Conservation (phyloP, 2,797 vertebrate genomes). For the Brotula barbata region DNA sequence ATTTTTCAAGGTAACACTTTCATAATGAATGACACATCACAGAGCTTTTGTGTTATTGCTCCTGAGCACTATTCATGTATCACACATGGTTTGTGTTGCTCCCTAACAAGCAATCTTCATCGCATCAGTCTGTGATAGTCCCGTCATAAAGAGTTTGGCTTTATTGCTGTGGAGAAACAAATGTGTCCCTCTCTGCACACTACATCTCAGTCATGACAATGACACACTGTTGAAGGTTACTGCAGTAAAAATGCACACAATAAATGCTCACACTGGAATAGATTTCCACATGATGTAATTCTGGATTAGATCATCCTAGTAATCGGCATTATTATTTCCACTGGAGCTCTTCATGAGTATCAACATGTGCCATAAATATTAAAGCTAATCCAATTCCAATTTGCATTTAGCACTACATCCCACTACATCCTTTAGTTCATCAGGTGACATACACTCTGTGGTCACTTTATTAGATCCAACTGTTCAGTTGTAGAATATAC, state of each 20-base stretch:
- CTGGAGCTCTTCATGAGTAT: conserved; percentile 14
- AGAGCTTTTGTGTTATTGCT: conserved; percentile 31
- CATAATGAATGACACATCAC: conserved; percentile 12
- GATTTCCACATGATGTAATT: conserved; percentile 21
- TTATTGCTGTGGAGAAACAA: conserved; percentile 51
- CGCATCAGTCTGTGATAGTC: conserved; percentile 67
- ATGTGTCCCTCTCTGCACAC: conserved; percentile 29
- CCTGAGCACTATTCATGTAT: conserved; percentile 20
- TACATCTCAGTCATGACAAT: not conserved
- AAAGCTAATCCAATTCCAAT: no score
- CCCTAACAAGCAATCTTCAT: conserved; percentile 32
- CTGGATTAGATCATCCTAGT: conserved; percentile 22
- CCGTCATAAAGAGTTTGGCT: conserved; percentile 56
- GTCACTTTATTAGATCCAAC: no score
- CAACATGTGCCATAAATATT: conserved; percentile 30
- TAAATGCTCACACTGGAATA: conserved; percentile 25
- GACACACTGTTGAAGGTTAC: not conserved
- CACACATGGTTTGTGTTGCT: conserved; percentile 15
- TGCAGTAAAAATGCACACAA: not conserved
- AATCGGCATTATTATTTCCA: conserved; percentile 17
- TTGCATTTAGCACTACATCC: not conserved
- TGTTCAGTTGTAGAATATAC: no score
- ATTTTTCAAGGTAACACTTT: conserved; percentile 7
- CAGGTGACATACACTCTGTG: no score
- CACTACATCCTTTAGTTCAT: not conserved